These are phyloP conservation scores for Ophthalmolycus amberensis DNA, from an alignment of 2,113 vertebrate species.

Conservation along the genomic window DNA sequence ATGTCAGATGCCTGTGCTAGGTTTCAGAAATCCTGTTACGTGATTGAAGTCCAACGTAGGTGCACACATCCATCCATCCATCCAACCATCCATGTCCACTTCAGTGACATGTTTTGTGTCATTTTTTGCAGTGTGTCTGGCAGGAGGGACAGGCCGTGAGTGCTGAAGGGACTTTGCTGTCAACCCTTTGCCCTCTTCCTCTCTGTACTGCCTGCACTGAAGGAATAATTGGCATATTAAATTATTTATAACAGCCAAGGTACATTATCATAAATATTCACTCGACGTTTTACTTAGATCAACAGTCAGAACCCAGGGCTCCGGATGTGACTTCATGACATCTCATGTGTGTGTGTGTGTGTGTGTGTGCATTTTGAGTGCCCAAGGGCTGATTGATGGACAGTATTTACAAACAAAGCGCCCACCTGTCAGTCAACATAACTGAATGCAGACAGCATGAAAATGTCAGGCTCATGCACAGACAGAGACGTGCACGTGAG, in stretches of 20 bases:
- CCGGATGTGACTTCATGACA: slow-evolving; percentile 60
- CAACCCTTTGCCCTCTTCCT: slow-evolving; percentile 66
- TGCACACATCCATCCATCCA: neutral
- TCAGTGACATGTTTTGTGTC: neutral
- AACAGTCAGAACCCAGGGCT: slow-evolving; percentile 69
- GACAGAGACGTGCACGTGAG: slow-evolving; percentile 42
- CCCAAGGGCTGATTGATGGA: slow-evolving; percentile 73
- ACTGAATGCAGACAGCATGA: slow-evolving; percentile 67
- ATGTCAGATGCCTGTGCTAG: neutral
- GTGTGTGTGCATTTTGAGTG: slow-evolving; percentile 45
- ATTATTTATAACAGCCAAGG: slow-evolving; percentile 73
- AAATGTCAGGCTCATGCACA: slow-evolving; percentile 72
- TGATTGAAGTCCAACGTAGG: neutral
- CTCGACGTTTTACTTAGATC: slow-evolving; percentile 74
- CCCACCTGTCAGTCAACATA: slow-evolving; percentile 65
- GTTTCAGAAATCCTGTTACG: neutral
- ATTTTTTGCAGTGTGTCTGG: slow-evolving; percentile 21
- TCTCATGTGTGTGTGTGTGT: slow-evolving; percentile 15
- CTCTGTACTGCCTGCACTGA: slow-evolving; percentile 43
- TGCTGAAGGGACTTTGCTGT: slow-evolving; percentile 59
- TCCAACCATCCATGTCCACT: slow-evolving; percentile 5
- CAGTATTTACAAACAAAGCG: slow-evolving; percentile 75
- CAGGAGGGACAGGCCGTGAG: slow-evolving; percentile 40
- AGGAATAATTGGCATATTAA: slow-evolving; percentile 77
- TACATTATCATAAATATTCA: slow-evolving; percentile 79